Evolutionary conservation across 2,888 invertebrate species (phyloP).

Genomic region (Metellina segmentata): DNA sequence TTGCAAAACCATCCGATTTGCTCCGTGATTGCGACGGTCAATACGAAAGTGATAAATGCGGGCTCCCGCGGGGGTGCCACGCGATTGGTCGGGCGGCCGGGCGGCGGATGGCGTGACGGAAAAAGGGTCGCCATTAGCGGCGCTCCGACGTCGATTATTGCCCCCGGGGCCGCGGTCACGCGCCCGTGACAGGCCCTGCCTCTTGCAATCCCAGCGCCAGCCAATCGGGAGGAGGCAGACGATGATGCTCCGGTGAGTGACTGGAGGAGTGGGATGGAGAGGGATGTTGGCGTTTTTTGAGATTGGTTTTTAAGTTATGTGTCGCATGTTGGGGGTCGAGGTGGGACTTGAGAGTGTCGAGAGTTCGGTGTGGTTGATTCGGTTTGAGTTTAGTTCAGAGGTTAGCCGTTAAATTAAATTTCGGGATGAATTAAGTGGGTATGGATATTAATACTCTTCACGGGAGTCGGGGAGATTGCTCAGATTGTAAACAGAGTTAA

Average conservation of each 20-base stretch:
- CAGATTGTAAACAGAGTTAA: too few species aligned
- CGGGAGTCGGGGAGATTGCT: too few species aligned
- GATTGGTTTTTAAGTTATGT: background rate
- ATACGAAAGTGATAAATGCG: slow-evolving; percentile 76
- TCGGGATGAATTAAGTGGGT: too few species aligned
- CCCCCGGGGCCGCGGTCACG: slow-evolving; percentile 42
- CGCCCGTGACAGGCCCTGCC: slow-evolving; percentile 56
- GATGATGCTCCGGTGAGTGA: slow-evolving; percentile 8
- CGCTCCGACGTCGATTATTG: slow-evolving; percentile 70
- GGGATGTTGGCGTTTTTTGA: slow-evolving; percentile 15
- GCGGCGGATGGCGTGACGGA: slow-evolving; percentile 68
- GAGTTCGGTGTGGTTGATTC: too few species aligned
- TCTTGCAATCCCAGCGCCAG: slow-evolving; percentile 42
- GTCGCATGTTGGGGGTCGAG: background rate
- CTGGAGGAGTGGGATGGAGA: background rate
- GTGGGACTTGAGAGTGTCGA: background rate
- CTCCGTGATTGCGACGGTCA: slow-evolving; percentile 73
- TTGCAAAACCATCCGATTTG: slow-evolving; percentile 58
- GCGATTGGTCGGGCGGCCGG: slow-evolving; percentile 34
- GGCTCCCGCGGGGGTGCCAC: slow-evolving; percentile 29
- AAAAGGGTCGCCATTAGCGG: slow-evolving; percentile 72
- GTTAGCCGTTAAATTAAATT: background rate
- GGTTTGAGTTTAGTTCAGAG: too few species aligned
- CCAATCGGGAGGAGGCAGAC: slow-evolving; percentile 47
- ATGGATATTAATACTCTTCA: too few species aligned